Evolutionary conservation across 2,888 invertebrate species (phyloP).

Genomic region (Morpho achilles): DNA sequence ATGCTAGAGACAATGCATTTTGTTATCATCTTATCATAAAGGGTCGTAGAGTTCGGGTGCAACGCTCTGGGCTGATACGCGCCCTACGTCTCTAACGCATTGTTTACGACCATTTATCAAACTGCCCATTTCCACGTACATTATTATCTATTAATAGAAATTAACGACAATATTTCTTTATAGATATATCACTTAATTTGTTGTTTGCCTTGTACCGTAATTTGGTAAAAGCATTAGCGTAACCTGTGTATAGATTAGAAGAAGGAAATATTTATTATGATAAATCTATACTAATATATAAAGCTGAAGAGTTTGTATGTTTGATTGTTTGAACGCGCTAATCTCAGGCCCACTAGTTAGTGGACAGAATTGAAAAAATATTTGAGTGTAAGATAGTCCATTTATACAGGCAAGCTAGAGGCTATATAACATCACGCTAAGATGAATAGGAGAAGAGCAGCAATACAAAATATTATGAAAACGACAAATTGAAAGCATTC

Average conservation of each 20-base stretch:
- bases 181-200: conserved; percentile 1
- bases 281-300: not conserved
- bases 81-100: conserved; percentile 56
- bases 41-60: conserved; percentile 64
- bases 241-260: too few species aligned
- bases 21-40: conserved; percentile 39
- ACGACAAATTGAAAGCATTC: too few species aligned
- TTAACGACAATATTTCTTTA: conserved; percentile 49
- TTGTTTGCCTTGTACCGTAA: not conserved
- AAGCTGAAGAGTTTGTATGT: too few species aligned
- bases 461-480: too few species aligned
- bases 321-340: too few species aligned
- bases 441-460: too few species aligned
- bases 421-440: too few species aligned
- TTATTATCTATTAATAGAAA: conserved; percentile 63
- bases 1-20: conserved; percentile 44
- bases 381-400: too few species aligned
- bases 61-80: conserved; percentile 58
- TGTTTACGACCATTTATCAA: conserved; percentile 66
- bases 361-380: too few species aligned
- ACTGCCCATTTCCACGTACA: conserved; percentile 31
- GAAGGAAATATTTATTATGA: not conserved
- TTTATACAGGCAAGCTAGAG: too few species aligned
- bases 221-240: too few species aligned
- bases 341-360: too few species aligned